Evolutionary conservation across 2,888 invertebrate species (phyloP), one percentile per base, ranked within the genome.

Genomic region (Catocala nupta): DNA sequence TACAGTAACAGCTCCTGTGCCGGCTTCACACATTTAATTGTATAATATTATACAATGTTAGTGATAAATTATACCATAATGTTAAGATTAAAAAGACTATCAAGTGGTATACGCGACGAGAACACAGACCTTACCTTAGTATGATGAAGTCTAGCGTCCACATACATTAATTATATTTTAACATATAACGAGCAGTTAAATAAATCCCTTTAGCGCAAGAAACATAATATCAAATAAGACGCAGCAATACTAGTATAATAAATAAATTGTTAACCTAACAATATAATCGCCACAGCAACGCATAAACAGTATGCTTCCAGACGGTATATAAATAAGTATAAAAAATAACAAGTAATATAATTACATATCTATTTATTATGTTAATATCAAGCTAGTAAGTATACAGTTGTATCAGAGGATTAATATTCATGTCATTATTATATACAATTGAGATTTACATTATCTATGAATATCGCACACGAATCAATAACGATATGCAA

Each of bases 371-470:
- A 7, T 51, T 8, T 55, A 47, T 53, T 48, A 49, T 49, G 12
- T 48, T 47, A 48, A 59, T 52, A 36, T n/a, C n/a, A 59, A 48
- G 55, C 48, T 55, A 45, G 54, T 43, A 16, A 16, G 55, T 44
- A 55, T 13, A 59, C n/a, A 39, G 10, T 47, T 49, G 25, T 66
- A 66, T 53, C 63, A 54, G 33, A n/a, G 43, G 45, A 68, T 71
- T 64, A 68, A 53, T 39, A 7, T 33, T 65, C 56, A 51, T 62
- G 72, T 71, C 71, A 71, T 49, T 67, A 73, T 76, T 71, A 73
- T 63, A 70, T 66, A 65, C 69, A 75, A 80, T 80, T 65, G 42
- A 77, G 68, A 77, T 70, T 73, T 77, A 71, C 42, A 57, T 62
- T 75, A 80, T 72, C 75, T 67, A 12, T 66, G 70, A 66, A 13